Evolutionary conservation across 2,888 invertebrate genomes (phyloP).

Genomic region (Polyploca ridens): DNA sequence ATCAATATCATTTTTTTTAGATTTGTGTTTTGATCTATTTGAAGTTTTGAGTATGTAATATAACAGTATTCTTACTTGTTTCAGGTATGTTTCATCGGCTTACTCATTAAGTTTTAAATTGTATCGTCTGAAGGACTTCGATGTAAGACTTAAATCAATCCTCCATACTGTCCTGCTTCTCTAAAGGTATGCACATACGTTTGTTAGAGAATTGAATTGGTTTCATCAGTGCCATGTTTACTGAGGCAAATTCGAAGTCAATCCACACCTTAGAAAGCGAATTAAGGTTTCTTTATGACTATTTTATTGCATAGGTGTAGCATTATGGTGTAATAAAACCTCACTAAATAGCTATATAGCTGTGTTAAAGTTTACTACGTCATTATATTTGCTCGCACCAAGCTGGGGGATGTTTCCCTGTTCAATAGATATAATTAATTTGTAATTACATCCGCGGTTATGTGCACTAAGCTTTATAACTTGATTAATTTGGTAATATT

Average conservation of each 20-base stretch:
- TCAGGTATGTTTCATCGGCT: not conserved
- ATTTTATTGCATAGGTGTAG: slow-evolving; percentile 19
- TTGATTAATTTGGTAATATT: slow-evolving; percentile 10
- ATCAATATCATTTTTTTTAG: slow-evolving; percentile 24
- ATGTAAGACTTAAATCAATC: not conserved
- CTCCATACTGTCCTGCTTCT: not conserved
- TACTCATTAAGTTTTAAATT: not conserved
- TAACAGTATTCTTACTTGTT: not conserved
- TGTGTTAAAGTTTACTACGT: slow-evolving; percentile 27
- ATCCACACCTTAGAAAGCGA: slow-evolving; percentile 16
- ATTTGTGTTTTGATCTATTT: not conserved
- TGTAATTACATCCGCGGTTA: slow-evolving; percentile 19
- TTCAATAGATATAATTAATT: slow-evolving; percentile 19
- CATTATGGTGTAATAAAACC: slow-evolving; percentile 17
- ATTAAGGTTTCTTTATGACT: slow-evolving; percentile 16
- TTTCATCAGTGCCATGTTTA: not conserved
- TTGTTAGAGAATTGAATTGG: not conserved
- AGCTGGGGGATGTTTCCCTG: slow-evolving; percentile 17
- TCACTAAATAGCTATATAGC: slow-evolving; percentile 15
- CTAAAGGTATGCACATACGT: not conserved
- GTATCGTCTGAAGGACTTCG: not conserved
- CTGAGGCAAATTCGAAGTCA: slow-evolving; percentile 2
- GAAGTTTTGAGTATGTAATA: no score
- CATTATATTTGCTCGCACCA: slow-evolving; percentile 22
- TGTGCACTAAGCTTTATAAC: slow-evolving; percentile 14